Base-by-base conservation (phyloP, 2,888 invertebrate species). In the Latrodectus hesperus region DNA sequence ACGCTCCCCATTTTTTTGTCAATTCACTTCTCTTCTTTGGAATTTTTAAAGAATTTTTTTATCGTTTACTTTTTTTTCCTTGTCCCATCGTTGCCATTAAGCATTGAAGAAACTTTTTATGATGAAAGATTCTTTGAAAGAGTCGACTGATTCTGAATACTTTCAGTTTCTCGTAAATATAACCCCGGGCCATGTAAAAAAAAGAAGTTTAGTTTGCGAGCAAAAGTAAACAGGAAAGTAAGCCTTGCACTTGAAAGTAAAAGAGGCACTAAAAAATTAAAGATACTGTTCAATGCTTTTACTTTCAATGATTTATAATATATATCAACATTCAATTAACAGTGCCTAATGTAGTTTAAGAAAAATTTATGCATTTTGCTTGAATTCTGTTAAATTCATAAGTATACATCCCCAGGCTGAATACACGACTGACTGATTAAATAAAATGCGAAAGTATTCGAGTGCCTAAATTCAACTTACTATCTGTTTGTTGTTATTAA, bases 81-180 rank as follows among this genome's bases (percentile, higher is more conserved):
- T 14, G 74, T 81, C 81, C 83, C 84, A 70, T 67, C 26, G 49
- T 64, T 73, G 78, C 67, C 65, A 78, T 84, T 84, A 84, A 65
- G 72, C 16, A 49, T 17, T 17, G 67, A 49, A 51, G 52, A 49
- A 67, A 67, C 52, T 67, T 77, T 77, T 77, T 74, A 64, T 53
- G 73, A 55, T 53, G n/a, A 49, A 17, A 72, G 75, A 52, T 14
- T 64, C 64, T 71, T 83, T 70, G 16, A 77, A 72, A 70, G 26
- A n/a, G 60, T 64, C 38, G 51, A 78, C 72, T 65, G 67, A 78
- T 60, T 73, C 72, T 73, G 49, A 73, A 84, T 84, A 49, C 78
- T 78, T 67, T 38, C 51, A 71, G 70, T 76, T 22, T 51, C 78
- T 67, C 78, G 72, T 17, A 73, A 78, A 52, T 11, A 49, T 65